Percentiles rank a stretch among this genome's conserved stretches.
These are phyloP conservation scores for Diceros bicornis DNA, from an alignment of 2,797 vertebrate genomes.

Conservation along the genomic window DNA sequence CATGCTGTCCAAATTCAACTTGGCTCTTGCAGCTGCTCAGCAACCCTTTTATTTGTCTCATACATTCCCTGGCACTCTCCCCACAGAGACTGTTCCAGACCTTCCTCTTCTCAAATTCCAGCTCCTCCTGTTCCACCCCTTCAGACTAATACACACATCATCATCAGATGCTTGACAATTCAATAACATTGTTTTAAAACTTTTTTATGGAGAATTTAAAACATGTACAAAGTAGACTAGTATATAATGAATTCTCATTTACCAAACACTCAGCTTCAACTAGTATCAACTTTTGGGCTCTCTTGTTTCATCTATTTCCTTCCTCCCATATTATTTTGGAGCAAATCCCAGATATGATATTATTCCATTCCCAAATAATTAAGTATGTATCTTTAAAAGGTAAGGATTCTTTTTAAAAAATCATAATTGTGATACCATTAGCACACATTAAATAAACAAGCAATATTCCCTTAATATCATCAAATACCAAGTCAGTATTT, in stretches of 20 bases:
- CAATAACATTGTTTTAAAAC: conserved; percentile 21
- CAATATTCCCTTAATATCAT: conserved; percentile 30
- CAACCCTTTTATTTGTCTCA: conserved; percentile 77
- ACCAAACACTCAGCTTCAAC: conserved; percentile 19
- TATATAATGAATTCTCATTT: conserved; percentile 16
- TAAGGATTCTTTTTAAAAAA: conserved; percentile 23
- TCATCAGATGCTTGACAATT: conserved; percentile 59
- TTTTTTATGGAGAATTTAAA: conserved; percentile 30
- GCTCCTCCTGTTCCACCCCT: conserved; percentile 31
- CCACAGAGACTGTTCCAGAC: conserved; percentile 56
- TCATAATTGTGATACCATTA: conserved; percentile 27
- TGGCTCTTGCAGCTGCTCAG: conserved; percentile 73
- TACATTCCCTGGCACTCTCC: conserved; percentile 72
- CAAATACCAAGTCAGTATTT: conserved; percentile 48
- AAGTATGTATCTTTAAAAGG: conserved; percentile 50
- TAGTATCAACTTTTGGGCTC: not conserved
- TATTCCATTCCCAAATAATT: conserved; percentile 58
- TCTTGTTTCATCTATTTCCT: conserved; percentile 35
- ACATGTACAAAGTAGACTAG: not conserved
- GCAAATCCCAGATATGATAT: conserved; percentile 32
- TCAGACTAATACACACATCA: conserved; percentile 34
- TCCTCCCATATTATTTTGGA: conserved; percentile 34
- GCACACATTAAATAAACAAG: conserved; percentile 37
- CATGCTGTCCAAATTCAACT: conserved; percentile 67
- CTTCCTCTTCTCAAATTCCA: conserved; percentile 70